These are phyloP conservation scores for Eutrigla gurnardus DNA, from an alignment of 2,797 vertebrate species.

Conservation along the genomic window DNA sequence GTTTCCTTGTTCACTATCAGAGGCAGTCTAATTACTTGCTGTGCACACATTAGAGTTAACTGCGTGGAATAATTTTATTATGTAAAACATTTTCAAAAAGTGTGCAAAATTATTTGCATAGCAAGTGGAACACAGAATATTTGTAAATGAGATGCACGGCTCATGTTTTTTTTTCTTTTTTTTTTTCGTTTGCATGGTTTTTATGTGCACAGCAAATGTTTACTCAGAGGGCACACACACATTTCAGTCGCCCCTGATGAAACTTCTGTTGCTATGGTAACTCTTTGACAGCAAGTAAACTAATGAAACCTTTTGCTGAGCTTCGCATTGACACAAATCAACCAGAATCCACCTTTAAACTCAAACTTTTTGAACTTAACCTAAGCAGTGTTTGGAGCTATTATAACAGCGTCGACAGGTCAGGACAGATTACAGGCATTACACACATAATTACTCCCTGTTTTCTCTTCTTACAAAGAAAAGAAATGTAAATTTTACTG, in stretches of 20 bases:
- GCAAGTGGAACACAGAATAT: constrained; percentile 14
- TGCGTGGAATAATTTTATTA: constrained; percentile 32
- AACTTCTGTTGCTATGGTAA: constrained; percentile 63
- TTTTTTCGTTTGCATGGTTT: background rate
- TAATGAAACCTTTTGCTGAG: constrained; percentile 31
- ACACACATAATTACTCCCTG: background rate
- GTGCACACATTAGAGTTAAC: constrained; percentile 38
- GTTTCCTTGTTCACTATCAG: constrained; percentile 20
- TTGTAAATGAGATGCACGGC: constrained; percentile 37
- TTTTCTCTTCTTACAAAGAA: no score
- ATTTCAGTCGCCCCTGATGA: constrained; percentile 34
- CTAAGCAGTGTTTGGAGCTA: background rate
- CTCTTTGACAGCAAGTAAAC: constrained; percentile 38
- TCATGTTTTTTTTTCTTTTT: background rate
- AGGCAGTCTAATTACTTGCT: constrained; percentile 19
- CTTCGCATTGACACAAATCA: constrained; percentile 33
- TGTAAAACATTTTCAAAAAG: constrained; percentile 49
- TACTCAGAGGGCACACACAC: constrained; percentile 13
- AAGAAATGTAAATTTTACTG: background rate
- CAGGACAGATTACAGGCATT: background rate
- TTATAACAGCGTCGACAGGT: constrained; percentile 1
- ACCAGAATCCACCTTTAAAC: constrained; percentile 25
- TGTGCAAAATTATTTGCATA: constrained; percentile 33
- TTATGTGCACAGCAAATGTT: constrained; percentile 15
- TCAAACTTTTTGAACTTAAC: background rate